Evolutionary conservation across 2,797 vertebrate species (phyloP).

Genomic region (Yasuhikotakia modesta): DNA sequence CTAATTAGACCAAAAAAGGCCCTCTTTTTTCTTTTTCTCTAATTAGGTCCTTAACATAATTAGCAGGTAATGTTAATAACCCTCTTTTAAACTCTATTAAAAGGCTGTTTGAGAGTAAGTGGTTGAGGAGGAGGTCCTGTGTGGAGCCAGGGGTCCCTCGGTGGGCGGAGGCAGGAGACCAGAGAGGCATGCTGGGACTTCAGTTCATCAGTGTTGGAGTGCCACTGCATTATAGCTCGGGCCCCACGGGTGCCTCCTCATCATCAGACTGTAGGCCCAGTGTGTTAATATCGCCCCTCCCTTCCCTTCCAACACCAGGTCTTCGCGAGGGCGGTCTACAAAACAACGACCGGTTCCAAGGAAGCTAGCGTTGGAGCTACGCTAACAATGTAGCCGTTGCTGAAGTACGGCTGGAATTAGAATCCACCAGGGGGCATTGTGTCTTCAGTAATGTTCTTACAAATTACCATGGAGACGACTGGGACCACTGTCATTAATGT

Average conservation of each 20-base stretch:
- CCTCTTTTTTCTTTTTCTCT: slow-evolving; percentile 77
- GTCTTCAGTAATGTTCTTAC: slow-evolving; percentile 78
- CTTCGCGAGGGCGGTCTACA: slow-evolving; percentile 44
- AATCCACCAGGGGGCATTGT: slow-evolving; percentile 86
- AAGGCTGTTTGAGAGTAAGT: slow-evolving; percentile 81
- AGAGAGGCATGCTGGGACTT: slow-evolving; percentile 67
- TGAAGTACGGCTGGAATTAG: slow-evolving; percentile 58
- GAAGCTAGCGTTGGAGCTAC: slow-evolving; percentile 38
- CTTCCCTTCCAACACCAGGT: slow-evolving; percentile 33
- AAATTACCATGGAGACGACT: slow-evolving; percentile 72
- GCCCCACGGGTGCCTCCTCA: slow-evolving; percentile 66
- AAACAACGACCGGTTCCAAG: slow-evolving; percentile 54
- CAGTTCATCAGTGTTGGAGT: slow-evolving; percentile 73
- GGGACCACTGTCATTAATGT: slow-evolving; percentile 76
- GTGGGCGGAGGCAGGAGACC: slow-evolving; percentile 65
- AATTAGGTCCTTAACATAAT: slow-evolving; percentile 99
- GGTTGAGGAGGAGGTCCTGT: slow-evolving; percentile 75
- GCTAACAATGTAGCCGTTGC: slow-evolving; percentile 38
- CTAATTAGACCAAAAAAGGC: slow-evolving; percentile 81
- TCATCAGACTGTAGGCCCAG: slow-evolving; percentile 53
- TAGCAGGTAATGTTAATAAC: slow-evolving; percentile 98
- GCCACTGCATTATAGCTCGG: slow-evolving; percentile 68
- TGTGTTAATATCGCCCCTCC: slow-evolving; percentile 55
- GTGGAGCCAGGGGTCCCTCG: slow-evolving; percentile 68
- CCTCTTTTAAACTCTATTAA: slow-evolving; percentile 90